Evolutionary conservation across 1,140 invertebrate genomes (phyloP).

Genomic region (Calycopis cecrops): DNA sequence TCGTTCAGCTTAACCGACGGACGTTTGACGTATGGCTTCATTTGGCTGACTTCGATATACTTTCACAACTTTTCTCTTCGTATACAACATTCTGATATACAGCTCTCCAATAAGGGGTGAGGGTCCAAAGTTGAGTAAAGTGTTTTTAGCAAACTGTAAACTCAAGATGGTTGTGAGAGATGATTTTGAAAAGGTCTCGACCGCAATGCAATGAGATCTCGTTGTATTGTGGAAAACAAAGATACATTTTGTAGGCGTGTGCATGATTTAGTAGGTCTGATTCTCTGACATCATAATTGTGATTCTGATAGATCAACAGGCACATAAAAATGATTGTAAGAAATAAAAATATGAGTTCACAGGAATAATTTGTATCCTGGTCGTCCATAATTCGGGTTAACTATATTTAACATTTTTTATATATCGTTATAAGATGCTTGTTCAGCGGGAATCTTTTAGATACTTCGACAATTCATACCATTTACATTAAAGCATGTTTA

Average conservation of each 20-base stretch:
- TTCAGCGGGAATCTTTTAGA: no score
- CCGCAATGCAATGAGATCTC: conserved; percentile 63
- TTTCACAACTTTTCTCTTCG: conserved; percentile 28
- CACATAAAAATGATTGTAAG: background rate
- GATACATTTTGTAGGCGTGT: conserved; percentile 52
- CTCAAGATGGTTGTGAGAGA: conserved; percentile 27
- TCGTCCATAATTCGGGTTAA: no score
- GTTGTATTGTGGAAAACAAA: conserved; percentile 61
- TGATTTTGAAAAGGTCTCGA: conserved; percentile 50
- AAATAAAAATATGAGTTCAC: background rate
- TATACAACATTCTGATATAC: conserved; percentile 3
- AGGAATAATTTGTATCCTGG: no score
- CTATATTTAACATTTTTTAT: no score
- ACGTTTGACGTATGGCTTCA: conserved; percentile 64
- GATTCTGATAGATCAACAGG: background rate
- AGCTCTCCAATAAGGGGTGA: conserved; percentile 19
- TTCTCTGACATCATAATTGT: conserved; percentile 22
- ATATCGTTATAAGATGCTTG: no score
- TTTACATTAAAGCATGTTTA: no score
- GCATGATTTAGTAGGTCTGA: conserved; percentile 52
- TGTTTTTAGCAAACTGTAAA: background rate
- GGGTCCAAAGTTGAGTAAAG: conserved; percentile 16
- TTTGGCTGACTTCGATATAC: conserved; percentile 65
- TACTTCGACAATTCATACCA: no score
- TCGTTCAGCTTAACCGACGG: conserved; percentile 53